Base-by-base conservation (phyloP, 2,888 invertebrate genomes). In the Drosophila meridionalis region DNA sequence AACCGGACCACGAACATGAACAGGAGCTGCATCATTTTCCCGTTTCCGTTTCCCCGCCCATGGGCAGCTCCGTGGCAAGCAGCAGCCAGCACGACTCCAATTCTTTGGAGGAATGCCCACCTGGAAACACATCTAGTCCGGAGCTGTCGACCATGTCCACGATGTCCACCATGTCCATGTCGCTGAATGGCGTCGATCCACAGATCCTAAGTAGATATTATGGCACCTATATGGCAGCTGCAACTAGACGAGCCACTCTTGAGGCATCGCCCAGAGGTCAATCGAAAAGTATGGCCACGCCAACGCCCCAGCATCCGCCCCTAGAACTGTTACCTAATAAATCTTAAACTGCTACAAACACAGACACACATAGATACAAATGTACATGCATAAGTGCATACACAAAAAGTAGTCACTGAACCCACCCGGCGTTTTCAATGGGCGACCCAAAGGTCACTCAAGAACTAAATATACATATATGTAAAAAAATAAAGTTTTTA, bases 221-320 rank as follows among this genome's bases (percentile, higher is more conserved):
- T 57, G 93, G 92, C 4, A 91, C 92, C 4, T 93, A 92, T 57
- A 92, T 93, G 89, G 93, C 92, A 3, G 93, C 92, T 26, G 92
- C 92, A 9, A 86, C 83, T 2, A 73, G 88, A 8, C 77, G 76
- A 8, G 90, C 80, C 2, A 74, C 28, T 26, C 40, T 88, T 1
- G 88, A 85, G 55, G 66, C 76, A 6, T 69, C 89, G 6, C 65
- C 89, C 2, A 67, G 70, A 36, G 47, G 58, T 8, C 75, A 40
- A 53, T 55, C 69, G 8, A 67, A 70, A 36, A 56, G 67, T 6
- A 50, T 77, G 1, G 55, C 56, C 8, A 55, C 71, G 3, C 57
- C 74, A 6, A 32, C 52, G n/a, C 3, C 52, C 6, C 32, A 34
- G 3, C 52, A 11, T n/a, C 62, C 82, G n/a, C 63, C 79, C 28